These are phyloP conservation scores for Myiotriccus ornatus DNA, from an alignment of 2,797 vertebrate species.

Conservation along the genomic window DNA sequence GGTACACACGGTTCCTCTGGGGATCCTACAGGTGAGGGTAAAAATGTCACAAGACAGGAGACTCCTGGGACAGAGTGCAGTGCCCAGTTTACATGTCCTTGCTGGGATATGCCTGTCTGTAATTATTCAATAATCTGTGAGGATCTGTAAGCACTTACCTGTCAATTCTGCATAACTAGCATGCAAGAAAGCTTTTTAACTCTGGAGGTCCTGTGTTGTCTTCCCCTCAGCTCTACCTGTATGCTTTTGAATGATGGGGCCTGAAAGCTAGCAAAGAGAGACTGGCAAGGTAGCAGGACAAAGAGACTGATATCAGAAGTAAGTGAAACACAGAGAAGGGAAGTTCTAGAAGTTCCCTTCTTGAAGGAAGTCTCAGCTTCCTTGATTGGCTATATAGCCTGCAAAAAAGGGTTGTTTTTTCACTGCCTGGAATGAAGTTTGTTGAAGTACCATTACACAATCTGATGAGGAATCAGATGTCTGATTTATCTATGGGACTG, in stretches of 20 bases:
- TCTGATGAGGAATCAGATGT: neutral
- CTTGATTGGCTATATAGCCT: neutral
- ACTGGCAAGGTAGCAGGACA: neutral
- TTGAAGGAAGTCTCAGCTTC: neutral
- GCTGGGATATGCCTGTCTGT: neutral
- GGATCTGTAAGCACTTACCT: neutral
- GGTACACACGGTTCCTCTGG: slow-evolving; percentile 66
- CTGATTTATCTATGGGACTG: neutral
- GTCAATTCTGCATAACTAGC: neutral
- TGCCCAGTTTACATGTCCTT: neutral
- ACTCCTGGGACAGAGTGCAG: neutral
- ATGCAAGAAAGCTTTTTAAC: neutral
- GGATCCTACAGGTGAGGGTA: slow-evolving; percentile 59
- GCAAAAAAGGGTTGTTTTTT: neutral
- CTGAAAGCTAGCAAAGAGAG: neutral
- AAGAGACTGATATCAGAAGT: neutral
- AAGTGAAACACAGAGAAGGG: neutral
- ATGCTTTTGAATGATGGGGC: neutral
- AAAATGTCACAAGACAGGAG: neutral
- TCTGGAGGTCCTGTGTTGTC: neutral
- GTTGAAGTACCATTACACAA: neutral
- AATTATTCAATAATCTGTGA: neutral
- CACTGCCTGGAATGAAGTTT: neutral
- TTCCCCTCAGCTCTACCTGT: neutral
- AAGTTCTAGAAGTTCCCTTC: neutral